A percentile compares a stretch with the other conserved stretches of the same genome.
phyloP scores from a whole-genome alignment of 2,888 invertebrate species.

The Julus scandinavius region DNA sequence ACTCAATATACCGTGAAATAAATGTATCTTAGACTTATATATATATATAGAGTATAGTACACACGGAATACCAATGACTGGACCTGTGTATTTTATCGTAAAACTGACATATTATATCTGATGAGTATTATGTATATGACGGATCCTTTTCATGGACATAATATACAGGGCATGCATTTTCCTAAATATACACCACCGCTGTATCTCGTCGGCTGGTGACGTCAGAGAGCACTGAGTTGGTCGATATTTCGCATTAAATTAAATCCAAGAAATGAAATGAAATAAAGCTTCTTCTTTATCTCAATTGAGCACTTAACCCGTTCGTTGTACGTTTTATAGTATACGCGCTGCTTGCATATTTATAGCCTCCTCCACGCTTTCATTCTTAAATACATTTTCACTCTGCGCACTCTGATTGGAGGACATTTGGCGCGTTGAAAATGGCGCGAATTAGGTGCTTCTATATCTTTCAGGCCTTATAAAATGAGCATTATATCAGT shows the following conservation, averaged over 20 bases:
- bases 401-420: background rate
- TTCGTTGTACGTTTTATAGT: conserved; percentile 33
- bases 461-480: background rate
- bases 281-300: conserved; percentile 11
- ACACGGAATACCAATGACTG: too few species aligned
- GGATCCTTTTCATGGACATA: too few species aligned
- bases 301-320: conserved; percentile 14
- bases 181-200: too few species aligned
- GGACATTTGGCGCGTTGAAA: background rate
- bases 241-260: conserved; percentile 11
- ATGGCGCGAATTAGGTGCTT: background rate
- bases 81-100: too few species aligned
- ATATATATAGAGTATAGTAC: too few species aligned
- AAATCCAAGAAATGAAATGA: conserved; percentile 19
- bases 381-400: background rate
- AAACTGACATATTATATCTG: too few species aligned
- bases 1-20: too few species aligned
- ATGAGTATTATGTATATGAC: too few species aligned
- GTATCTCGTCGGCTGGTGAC: background rate
- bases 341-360: conserved; percentile 14
- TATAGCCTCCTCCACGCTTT: conserved; percentile 27
- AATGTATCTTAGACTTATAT: too few species aligned
- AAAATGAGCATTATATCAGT: too few species aligned
- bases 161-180: too few species aligned
- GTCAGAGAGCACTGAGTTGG: background rate